Evolutionary conservation across 2,888 invertebrate species (phyloP).

Genomic region (Pycnomerus fuliginosus): DNA sequence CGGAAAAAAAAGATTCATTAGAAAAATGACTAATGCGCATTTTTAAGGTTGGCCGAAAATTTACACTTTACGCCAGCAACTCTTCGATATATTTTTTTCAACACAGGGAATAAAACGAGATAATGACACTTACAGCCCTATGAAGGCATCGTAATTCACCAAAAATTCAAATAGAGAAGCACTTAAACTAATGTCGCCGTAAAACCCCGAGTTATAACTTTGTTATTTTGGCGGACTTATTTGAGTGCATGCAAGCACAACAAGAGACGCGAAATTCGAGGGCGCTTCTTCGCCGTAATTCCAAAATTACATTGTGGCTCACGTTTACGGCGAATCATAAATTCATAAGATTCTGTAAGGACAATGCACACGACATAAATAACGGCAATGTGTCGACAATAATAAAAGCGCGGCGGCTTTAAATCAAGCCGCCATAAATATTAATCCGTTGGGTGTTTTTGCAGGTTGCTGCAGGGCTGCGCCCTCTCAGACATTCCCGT

Average conservation of each 20-base stretch:
- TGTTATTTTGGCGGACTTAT: conserved; percentile 10
- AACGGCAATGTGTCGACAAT: conserved; percentile 39
- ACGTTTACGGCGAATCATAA: conserved; percentile 15
- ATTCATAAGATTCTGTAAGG: conserved; percentile 15
- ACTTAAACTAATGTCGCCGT: conserved; percentile 4
- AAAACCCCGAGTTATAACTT: conserved; percentile 7
- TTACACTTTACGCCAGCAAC: no score
- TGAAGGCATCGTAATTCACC: no score
- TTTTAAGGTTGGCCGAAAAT: no score
- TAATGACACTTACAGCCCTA: no score
- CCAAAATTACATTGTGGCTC: conserved; percentile 12
- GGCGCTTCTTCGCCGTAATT: conserved; percentile 7
- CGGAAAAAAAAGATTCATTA: no score
- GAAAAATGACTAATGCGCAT: no score
- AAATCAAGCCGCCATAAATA: conserved; percentile 33
- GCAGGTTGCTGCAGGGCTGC: conserved; percentile 62
- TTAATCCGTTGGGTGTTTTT: conserved; percentile 33
- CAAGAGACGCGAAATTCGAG: conserved; percentile 3
- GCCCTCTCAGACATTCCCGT: conserved; percentile 59
- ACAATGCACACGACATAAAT: conserved; percentile 24
- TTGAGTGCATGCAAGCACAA: conserved; percentile 3
- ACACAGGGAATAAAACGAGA: no score
- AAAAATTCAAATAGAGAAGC: no score
- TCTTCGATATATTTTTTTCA: no score
- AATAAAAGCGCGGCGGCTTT: conserved; percentile 33